Conservation (phyloP, 2,113 vertebrate species). For the Anas platyrhynchos region DNA sequence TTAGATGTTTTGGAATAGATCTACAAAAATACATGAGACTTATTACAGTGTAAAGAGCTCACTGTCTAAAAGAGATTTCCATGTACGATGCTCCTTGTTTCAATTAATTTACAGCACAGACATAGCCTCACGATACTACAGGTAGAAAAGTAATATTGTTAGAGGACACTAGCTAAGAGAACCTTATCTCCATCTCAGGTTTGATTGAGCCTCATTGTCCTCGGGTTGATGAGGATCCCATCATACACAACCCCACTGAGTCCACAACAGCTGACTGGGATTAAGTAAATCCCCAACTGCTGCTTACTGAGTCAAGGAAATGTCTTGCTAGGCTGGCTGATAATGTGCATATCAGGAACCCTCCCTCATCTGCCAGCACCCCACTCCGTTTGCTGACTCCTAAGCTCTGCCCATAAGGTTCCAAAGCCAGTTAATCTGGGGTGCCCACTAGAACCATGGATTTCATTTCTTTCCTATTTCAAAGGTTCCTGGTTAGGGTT, state of each 20-base stretch:
- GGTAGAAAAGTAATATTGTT: neutral
- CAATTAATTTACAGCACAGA: neutral
- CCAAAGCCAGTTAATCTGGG: rapidly evolving
- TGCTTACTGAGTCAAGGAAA: neutral
- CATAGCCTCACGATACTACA: neutral
- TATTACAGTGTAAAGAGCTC: neutral
- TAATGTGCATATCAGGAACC: neutral
- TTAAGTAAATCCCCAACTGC: neutral
- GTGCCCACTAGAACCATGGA: neutral
- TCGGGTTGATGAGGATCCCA: neutral
- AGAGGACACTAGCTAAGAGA: neutral
- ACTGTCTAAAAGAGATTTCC: rapidly evolving
- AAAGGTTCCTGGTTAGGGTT: neutral
- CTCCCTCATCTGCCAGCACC: neutral
- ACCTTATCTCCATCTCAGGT: rapidly evolving
- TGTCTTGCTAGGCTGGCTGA: neutral
- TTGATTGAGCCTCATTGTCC: too few species aligned
- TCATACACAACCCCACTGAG: neutral
- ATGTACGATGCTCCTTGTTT: neutral
- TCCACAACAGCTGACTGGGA: neutral
- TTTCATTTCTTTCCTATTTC: neutral
- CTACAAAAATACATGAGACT: neutral
- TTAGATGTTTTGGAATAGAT: neutral
- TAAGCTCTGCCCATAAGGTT: neutral
- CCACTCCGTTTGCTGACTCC: neutral